phyloP scores from a whole-genome alignment of 2,113 vertebrate genomes.

The Sander lucioperca region DNA sequence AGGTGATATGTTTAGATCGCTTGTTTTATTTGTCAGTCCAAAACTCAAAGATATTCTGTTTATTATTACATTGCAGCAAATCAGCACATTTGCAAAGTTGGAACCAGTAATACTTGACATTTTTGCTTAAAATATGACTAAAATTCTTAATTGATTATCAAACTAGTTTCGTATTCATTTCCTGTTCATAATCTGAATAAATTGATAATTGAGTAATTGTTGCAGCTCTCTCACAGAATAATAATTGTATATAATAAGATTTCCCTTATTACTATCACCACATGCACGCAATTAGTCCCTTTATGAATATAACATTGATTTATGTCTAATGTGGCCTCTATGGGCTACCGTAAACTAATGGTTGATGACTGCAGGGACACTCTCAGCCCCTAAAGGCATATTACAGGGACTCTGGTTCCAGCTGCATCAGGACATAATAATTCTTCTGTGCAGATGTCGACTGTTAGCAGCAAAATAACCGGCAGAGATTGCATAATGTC shows the following conservation, averaged over 20 bases:
- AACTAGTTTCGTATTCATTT: not conserved
- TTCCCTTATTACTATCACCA: not conserved
- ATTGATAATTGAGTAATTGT: not conserved
- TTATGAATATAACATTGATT: not conserved
- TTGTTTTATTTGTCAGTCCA: not conserved
- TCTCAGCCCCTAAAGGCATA: slow-evolving; percentile 17
- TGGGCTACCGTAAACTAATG: slow-evolving; percentile 1
- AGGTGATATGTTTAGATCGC: not conserved
- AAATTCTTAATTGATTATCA: not conserved
- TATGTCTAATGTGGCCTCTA: not conserved
- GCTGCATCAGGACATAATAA: slow-evolving; percentile 1
- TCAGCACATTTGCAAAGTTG: not conserved
- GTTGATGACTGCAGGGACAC: slow-evolving; percentile 2
- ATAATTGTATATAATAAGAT: not conserved
- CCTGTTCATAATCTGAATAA: not conserved
- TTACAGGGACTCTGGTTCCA: not conserved
- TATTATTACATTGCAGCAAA: not conserved
- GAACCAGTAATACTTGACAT: not conserved
- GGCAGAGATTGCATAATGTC: not conserved
- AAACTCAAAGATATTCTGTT: not conserved
- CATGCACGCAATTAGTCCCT: not conserved
- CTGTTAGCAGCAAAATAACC: not conserved
- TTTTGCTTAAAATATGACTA: not conserved
- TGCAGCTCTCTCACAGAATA: not conserved
- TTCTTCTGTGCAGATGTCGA: slow-evolving; percentile 13